Conservation (phyloP, 2,888 invertebrate genomes). For the Stenolophus ochropezus region DNA sequence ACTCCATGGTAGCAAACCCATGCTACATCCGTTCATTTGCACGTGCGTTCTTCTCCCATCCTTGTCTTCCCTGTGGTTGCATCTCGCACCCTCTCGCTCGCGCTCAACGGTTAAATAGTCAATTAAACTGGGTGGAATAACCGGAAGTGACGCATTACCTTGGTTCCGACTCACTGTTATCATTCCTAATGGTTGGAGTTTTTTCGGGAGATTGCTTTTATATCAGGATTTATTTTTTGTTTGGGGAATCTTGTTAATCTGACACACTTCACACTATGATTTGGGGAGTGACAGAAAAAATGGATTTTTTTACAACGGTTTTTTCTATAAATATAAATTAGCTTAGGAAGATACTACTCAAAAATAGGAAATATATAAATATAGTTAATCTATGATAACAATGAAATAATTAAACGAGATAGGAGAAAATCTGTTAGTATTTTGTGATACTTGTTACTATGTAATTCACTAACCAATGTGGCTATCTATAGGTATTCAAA, state of each 20-base stretch:
- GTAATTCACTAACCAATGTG: too few species aligned
- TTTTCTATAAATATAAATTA: too few species aligned
- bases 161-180: constrained; percentile 62
- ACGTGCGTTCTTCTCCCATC: constrained; percentile 12
- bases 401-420: too few species aligned
- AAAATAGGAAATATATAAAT: too few species aligned
- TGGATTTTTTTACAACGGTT: not conserved
- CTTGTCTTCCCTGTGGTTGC: not conserved
- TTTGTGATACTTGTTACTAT: too few species aligned
- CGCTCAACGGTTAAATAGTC: constrained; percentile 61
- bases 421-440: too few species aligned
- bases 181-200: constrained; percentile 29
- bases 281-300: not conserved
- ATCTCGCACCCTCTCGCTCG: constrained; percentile 47
- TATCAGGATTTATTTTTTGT: constrained; percentile 15
- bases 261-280: constrained; percentile 6
- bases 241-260: not conserved
- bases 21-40: constrained; percentile 41
- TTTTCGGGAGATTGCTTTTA: constrained; percentile 25
- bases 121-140: constrained; percentile 65
- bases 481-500: too few species aligned
- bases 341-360: too few species aligned
- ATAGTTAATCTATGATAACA: too few species aligned
- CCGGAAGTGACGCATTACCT: constrained; percentile 65
- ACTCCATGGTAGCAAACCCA: not conserved